Percentiles rank a stretch among this genome's conserved stretches.
These are phyloP conservation scores for Suricata suricatta DNA, from an alignment of 2,113 vertebrate species.

Conservation along the genomic window DNA sequence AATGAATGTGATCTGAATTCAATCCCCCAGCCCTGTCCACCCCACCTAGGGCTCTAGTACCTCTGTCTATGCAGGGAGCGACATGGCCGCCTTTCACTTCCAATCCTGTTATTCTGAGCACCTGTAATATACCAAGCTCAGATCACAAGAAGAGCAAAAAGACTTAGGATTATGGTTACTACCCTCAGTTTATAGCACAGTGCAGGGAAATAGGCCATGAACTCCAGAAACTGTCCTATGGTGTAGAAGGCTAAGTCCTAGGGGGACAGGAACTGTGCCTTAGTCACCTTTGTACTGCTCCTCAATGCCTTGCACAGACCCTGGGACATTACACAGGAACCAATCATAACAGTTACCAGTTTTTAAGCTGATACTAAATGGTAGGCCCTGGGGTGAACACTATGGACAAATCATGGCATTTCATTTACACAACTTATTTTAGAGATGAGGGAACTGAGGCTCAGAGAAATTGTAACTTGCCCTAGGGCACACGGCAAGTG, in stretches of 20 bases:
- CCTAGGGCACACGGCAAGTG: not conserved
- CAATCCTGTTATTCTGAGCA: not conserved
- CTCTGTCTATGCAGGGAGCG: not conserved
- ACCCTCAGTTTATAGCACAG: not conserved
- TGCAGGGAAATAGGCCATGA: not conserved
- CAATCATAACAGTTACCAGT: not conserved
- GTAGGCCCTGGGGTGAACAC: not conserved
- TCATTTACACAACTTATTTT: slow-evolving; percentile 11
- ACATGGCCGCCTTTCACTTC: not conserved
- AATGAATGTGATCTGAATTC: not conserved
- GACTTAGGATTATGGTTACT: not conserved
- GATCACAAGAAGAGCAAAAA: slow-evolving; percentile 1
- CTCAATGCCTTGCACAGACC: not conserved
- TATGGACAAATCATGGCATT: not conserved
- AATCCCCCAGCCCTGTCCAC: not conserved
- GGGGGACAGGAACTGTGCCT: not conserved
- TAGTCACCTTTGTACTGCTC: not conserved
- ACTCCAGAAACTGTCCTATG: not conserved
- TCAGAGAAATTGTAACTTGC: not conserved
- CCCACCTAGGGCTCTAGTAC: not conserved
- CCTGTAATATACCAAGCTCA: not conserved
- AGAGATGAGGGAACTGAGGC: slow-evolving; percentile 20
- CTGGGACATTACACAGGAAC: not conserved
- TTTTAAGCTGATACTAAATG: slow-evolving; percentile 9
- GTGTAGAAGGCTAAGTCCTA: not conserved